phyloP scores from a whole-genome alignment of 2,888 invertebrate genomes.

The Eubasilissa splendida region DNA sequence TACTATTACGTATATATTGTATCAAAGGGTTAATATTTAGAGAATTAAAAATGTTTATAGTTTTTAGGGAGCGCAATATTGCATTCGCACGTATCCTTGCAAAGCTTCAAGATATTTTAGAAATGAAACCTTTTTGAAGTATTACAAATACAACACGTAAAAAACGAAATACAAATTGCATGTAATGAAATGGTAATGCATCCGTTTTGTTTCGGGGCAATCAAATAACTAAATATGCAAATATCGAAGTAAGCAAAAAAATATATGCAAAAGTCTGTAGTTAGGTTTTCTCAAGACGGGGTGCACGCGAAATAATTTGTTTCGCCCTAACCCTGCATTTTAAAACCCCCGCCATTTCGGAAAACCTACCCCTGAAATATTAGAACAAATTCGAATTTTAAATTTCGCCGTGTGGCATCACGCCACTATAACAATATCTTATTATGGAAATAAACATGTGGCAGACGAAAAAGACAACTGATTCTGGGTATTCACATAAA shows the following conservation, averaged over 20 bases:
- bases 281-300: constrained; percentile 27
- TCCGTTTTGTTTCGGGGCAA: constrained; percentile 57
- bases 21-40: no score
- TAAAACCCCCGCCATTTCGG: not conserved
- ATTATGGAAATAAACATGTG: not conserved
- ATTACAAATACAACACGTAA: constrained; percentile 31
- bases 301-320: constrained; percentile 49
- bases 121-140: constrained; percentile 33
- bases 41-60: no score
- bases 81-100: no score
- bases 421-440: constrained; percentile 8
- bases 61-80: no score
- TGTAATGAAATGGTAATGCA: constrained; percentile 57
- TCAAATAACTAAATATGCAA: constrained; percentile 59
- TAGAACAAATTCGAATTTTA: constrained; percentile 20
- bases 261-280: constrained; percentile 21
- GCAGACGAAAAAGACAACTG: not conserved
- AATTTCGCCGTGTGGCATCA: constrained; percentile 31
- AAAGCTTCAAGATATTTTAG: not conserved
- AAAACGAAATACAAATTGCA: constrained; percentile 56
- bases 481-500: no score
- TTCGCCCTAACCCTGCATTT: constrained; percentile 12
- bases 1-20: no score
- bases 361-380: constrained; percentile 32
- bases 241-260: constrained; percentile 32